phyloP scores from a whole-genome alignment of 2,797 vertebrate genomes.

The Phoxinus dragarum region DNA sequence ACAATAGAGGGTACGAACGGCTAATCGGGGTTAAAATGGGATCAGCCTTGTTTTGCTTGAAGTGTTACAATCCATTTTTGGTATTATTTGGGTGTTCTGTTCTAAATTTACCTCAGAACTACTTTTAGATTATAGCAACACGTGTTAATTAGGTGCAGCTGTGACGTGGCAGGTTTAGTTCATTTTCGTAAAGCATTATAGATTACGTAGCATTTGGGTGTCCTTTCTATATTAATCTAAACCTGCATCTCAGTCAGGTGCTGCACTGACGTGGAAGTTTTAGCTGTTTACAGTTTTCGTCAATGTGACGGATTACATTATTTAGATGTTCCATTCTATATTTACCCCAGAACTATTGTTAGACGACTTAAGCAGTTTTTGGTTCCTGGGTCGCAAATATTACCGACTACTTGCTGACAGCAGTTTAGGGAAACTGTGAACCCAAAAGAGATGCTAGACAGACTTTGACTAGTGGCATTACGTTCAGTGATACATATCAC shows the following conservation, averaged over 20 bases:
- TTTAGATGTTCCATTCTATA: slow-evolving; percentile 26
- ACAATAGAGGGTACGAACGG: not conserved
- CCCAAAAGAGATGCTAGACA: not conserved
- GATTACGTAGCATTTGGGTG: slow-evolving; percentile 1
- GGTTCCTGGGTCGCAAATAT: not conserved
- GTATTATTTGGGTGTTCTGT: slow-evolving; percentile 21
- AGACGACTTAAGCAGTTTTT: not conserved
- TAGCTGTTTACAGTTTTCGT: not conserved
- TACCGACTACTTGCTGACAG: not conserved
- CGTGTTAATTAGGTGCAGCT: slow-evolving; percentile 23
- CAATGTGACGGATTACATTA: not conserved
- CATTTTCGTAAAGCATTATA: not conserved
- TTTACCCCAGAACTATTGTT: not conserved
- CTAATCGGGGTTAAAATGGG: slow-evolving; percentile 44
- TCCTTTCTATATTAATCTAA: slow-evolving; percentile 18
- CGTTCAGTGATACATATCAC: not conserved
- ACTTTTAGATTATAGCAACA: slow-evolving; percentile 6
- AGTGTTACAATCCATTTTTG: slow-evolving; percentile 10
- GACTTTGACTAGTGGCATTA: not conserved
- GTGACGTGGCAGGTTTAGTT: slow-evolving; percentile 26
- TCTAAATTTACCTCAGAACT: slow-evolving; percentile 42
- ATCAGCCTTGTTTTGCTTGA: slow-evolving; percentile 28
- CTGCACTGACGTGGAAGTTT: slow-evolving; percentile 6
- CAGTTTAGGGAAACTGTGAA: slow-evolving; percentile 4
- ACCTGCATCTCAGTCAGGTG: not conserved